phyloP scores from a whole-genome alignment of 2,113 vertebrate genomes.

The Callithrix jacchus region DNA sequence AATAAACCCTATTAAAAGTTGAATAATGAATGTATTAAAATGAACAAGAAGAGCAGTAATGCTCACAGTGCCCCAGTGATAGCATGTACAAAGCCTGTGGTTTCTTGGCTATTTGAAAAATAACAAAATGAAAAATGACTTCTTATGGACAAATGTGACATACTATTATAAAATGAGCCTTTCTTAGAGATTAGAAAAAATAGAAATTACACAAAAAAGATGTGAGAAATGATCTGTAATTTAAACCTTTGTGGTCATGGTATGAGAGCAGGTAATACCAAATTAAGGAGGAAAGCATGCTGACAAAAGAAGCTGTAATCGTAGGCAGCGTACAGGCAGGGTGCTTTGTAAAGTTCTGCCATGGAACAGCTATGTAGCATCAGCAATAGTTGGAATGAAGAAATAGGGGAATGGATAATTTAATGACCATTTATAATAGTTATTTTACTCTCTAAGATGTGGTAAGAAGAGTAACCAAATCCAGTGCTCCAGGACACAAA shows the following conservation, averaged over 20 bases:
- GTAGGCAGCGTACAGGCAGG: not conserved
- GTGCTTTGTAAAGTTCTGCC: not conserved
- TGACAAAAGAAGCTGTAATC: not conserved
- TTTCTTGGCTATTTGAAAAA: constrained; percentile 29
- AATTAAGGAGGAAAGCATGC: not conserved
- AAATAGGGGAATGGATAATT: not conserved
- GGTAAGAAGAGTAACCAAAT: not conserved
- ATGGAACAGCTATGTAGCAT: not conserved
- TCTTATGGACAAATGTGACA: not conserved
- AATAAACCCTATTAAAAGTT: not conserved
- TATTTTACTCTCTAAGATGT: not conserved
- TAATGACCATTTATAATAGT: not conserved
- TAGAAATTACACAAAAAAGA: constrained; percentile 10
- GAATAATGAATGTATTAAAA: not conserved
- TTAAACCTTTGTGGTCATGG: not conserved
- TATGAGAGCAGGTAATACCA: not conserved
- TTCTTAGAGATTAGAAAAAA: constrained; percentile 1
- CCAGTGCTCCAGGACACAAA: not conserved
- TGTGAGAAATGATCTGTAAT: constrained; percentile 9
- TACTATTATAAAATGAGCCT: not conserved
- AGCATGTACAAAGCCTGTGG: not conserved
- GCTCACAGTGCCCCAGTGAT: not conserved
- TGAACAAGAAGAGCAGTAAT: not conserved
- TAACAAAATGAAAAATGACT: constrained; percentile 38
- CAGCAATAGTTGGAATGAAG: not conserved